Evolutionary conservation across 2,888 invertebrate species (phyloP).

Genomic region (Drosophila aldrichi): DNA sequence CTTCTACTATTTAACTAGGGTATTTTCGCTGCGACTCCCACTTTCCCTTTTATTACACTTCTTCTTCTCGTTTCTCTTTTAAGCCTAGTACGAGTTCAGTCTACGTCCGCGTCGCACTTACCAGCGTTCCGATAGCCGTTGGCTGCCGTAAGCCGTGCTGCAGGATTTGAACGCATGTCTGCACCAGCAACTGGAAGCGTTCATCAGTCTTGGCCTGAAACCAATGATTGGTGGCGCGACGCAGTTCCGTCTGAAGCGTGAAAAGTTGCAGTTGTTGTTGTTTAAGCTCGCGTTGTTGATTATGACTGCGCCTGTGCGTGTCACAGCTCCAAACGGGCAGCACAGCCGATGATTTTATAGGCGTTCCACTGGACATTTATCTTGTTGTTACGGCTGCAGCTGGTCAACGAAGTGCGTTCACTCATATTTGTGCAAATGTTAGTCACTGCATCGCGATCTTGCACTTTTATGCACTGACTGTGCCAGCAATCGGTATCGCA

Average conservation of each 20-base stretch:
- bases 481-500: slow-evolving; percentile 19
- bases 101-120: slow-evolving; percentile 16
- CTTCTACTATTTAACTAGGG: not conserved
- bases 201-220: slow-evolving; percentile 58
- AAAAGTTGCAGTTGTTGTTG: slow-evolving; percentile 34
- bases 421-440: slow-evolving; percentile 31
- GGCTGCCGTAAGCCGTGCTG: slow-evolving; percentile 67
- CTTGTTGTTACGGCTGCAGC: slow-evolving; percentile 9
- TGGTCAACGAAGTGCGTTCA: slow-evolving; percentile 6
- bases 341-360: slow-evolving; percentile 18
- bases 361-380: slow-evolving; percentile 29
- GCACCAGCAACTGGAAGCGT: slow-evolving; percentile 52
- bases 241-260: slow-evolving; percentile 47
- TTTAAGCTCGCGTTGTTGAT: slow-evolving; percentile 40
- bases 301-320: slow-evolving; percentile 43
- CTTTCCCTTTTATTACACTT: not conserved
- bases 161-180: slow-evolving; percentile 71
- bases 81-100: slow-evolving; percentile 2
- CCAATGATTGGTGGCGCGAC: slow-evolving; percentile 62
- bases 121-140: slow-evolving; percentile 18
- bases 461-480: slow-evolving; percentile 24
- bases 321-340: slow-evolving; percentile 42
- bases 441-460: slow-evolving; percentile 36
- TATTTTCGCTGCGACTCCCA: not conserved
- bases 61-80: not conserved